Conservation (phyloP, 2,888 invertebrate genomes). For the Aphelenchoides bicaudatus region DNA sequence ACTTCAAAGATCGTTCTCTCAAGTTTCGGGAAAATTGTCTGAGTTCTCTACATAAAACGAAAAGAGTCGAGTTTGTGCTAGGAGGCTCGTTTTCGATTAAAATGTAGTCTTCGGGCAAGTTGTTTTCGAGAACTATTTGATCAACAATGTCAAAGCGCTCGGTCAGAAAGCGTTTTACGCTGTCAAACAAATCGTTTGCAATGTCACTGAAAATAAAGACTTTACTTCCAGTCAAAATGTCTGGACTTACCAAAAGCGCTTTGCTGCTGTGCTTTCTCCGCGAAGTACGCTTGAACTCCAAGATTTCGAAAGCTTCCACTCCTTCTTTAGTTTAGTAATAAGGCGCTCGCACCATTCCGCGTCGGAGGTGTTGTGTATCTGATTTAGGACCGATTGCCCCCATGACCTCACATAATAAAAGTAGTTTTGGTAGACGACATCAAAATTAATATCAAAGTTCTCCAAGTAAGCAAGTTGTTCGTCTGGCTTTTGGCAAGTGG, state of each 20-base stretch:
- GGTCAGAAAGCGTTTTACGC: conserved; percentile 26
- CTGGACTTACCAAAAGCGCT: conserved; percentile 26
- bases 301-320: conserved; percentile 30
- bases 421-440: conserved; percentile 68
- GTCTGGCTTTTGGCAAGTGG: conserved; percentile 50
- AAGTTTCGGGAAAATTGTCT: conserved; percentile 32
- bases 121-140: conserved; percentile 20
- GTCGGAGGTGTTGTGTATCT: conserved; percentile 21
- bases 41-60: conserved; percentile 30
- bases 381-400: conserved; percentile 61
- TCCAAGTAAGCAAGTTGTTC: conserved; percentile 20
- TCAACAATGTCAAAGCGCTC: conserved; percentile 31
- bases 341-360: conserved; percentile 31
- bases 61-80: conserved; percentile 24
- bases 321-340: conserved; percentile 22
- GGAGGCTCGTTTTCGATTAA: conserved; percentile 22
- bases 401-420: conserved; percentile 80
- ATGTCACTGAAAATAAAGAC: neutral
- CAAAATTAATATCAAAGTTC: conserved; percentile 41
- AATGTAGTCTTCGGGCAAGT: conserved; percentile 25
- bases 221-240: conserved; percentile 21
- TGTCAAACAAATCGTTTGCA: conserved; percentile 4
- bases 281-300: conserved; percentile 25
- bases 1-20: conserved; percentile 30
- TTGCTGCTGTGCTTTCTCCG: conserved; percentile 32